Evolutionary conservation across 2,113 vertebrate genomes (phyloP), one percentile per base, ranked within the genome.

Genomic region (Tragelaphus imberbis): DNA sequence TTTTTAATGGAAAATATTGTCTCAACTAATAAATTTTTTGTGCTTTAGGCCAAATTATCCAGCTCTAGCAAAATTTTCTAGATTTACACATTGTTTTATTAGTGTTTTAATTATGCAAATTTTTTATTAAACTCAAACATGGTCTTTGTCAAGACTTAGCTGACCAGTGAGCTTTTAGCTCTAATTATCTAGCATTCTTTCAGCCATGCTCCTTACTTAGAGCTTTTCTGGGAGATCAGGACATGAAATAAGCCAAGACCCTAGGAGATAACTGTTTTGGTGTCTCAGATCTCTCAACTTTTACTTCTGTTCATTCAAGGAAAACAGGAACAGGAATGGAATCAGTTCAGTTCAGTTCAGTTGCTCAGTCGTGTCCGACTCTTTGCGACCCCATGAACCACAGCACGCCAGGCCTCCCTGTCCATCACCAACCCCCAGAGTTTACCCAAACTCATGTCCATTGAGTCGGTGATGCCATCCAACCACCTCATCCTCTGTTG

Each of bases 11-110:
- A 96, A 92, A 93, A 63, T 85, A 77, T 13, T 94, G 7, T 63
- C 36, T 96, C 23, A 80, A n/a, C 2, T 75, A 53, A 10, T 94
- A 65, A 86, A 16, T 87, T 40, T 90, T 80, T 91, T 93, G 58
- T 95, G 55, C 33, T 96, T 91, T 95, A 88, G 59, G 68, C n/a
- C 44, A 97, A 96, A 95, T 65, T 95, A 91, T 87, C 30, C n/a
- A 89, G 28, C 44, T 90, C 68, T 94, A 89, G 75, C 36, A 93
- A 95, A 92, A 90, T 30, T 51, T 91, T 88, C 14, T 36, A 75
- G 55, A 96, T 94, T 95, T 92, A 88, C 5, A 90, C 11, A 36
- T 68, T 94, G 11, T 81, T 27, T 96, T 85, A 88, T 44, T 88
- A 87, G 16, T 65, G 12, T 77, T 56, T 96, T 94, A 90, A 86